Conservation (phyloP, 92 coral and sea anemone genomes). For the Porites cylindrica region DNA sequence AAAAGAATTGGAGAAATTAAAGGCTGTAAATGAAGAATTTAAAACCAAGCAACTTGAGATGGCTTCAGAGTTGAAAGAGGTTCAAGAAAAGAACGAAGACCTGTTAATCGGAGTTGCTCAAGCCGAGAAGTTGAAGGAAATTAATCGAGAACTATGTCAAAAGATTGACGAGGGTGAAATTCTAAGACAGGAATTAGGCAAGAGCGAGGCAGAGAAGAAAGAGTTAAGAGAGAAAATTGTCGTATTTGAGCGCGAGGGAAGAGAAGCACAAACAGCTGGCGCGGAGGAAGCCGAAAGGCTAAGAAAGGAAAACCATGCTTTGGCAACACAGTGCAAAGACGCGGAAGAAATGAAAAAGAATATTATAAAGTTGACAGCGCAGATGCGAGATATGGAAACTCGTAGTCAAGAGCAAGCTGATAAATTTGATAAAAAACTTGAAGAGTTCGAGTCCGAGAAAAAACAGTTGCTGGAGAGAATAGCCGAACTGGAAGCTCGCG, state of each 20-base stretch:
- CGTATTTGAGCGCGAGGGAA: constrained; percentile 58
- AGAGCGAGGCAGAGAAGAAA: constrained; percentile 48
- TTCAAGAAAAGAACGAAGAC: constrained; percentile 38
- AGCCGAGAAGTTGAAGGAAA: constrained; percentile 48
- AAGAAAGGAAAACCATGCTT: constrained; percentile 48
- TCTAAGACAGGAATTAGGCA: constrained; percentile 48
- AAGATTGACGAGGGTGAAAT: constrained; percentile 52
- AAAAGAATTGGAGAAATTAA: constrained; percentile 53
- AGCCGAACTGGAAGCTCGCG: constrained; percentile 61
- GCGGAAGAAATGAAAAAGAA: constrained; percentile 75
- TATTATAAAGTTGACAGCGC: constrained; percentile 76
- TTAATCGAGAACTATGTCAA: constrained; percentile 39
- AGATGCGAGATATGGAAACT: constrained; percentile 78
- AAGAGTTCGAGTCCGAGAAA: constrained; percentile 65
- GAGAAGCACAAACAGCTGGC: constrained; percentile 39
- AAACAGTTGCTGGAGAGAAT: constrained; percentile 66
- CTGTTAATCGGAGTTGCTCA: constrained; percentile 54
- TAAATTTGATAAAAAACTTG: constrained; percentile 59
- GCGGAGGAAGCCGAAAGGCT: constrained; percentile 48
- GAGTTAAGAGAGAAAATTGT: constrained; percentile 38
- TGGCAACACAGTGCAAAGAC: constrained; percentile 71
- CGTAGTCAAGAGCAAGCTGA: constrained; percentile 56
- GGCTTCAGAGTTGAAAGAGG: constrained; percentile 40
- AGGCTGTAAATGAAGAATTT: constrained; percentile 14
- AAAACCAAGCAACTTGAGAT: constrained; percentile 54